A percentile compares a stretch with the other conserved stretches of the same genome.
Conservation (phyloP, 92 coral and sea anemone genomes). For the Porites evermanni region DNA sequence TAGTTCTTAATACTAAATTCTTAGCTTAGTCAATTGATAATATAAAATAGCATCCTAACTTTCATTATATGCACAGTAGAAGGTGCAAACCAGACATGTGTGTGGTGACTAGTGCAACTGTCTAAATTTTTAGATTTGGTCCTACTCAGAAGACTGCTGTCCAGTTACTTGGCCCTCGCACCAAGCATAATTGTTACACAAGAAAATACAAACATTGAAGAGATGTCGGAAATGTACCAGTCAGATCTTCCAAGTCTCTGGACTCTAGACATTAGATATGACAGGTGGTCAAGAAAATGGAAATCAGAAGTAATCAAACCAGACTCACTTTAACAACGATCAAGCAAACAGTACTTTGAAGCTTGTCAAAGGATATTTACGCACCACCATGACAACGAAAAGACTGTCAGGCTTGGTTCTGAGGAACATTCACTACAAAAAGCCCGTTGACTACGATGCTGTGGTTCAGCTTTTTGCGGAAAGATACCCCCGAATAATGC, state of each 20-base stretch:
- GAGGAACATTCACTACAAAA: constrained; percentile 42
- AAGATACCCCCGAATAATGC: no score
- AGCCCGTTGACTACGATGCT: constrained; percentile 34
- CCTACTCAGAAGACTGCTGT: constrained; percentile 44
- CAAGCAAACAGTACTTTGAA: constrained; percentile 47
- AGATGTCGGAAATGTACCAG: constrained; percentile 2
- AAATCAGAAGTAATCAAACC: constrained; percentile 35
- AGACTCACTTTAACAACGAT: constrained; percentile 49
- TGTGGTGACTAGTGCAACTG: constrained; percentile 28
- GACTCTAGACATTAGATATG: constrained; percentile 10
- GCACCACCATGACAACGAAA: constrained; percentile 49
- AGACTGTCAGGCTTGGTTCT: constrained; percentile 48
- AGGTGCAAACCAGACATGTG: constrained; percentile 39
- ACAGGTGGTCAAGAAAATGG: constrained; percentile 31
- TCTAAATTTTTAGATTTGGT: constrained; percentile 23
- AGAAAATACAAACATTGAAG: constrained; percentile 20
- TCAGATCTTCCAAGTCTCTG: constrained; percentile 26
- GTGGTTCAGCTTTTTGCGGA: constrained; percentile 26
- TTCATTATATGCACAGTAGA: constrained; percentile 23
- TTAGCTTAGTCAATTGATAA: constrained; percentile 26
- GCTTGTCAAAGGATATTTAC: constrained; percentile 37
- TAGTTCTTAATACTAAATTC: constrained; percentile 15
- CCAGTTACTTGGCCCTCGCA: constrained; percentile 43
- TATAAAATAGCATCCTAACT: constrained; percentile 12
- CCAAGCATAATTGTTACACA: constrained; percentile 8